phyloP scores from a whole-genome alignment of 1,140 invertebrate species.

The Zaprionus nigranus region DNA sequence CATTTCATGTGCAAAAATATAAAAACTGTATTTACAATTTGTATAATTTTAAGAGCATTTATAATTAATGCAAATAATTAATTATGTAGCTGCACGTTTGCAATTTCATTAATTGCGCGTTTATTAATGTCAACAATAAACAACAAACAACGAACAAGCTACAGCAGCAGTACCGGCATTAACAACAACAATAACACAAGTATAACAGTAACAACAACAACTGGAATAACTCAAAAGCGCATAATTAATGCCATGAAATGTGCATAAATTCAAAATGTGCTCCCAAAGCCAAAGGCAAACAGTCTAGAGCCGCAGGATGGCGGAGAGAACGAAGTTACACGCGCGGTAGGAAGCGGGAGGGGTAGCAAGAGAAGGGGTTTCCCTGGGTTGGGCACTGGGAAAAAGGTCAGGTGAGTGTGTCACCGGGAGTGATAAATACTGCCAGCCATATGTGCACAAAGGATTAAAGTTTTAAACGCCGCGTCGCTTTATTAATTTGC shows the following conservation, averaged over 20 bases:
- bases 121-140: conserved; percentile 76
- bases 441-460: conserved; percentile 50
- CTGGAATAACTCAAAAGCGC: conserved; percentile 47
- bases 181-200: conserved; percentile 20
- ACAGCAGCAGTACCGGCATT: conserved; percentile 20
- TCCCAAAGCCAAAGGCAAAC: conserved; percentile 47
- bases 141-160: conserved; percentile 30
- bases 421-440: conserved; percentile 65
- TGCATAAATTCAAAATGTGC: conserved; percentile 72
- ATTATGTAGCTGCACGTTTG: conserved; percentile 81
- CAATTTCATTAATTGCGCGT: conserved; percentile 81
- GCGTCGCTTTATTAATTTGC: conserved; percentile 75
- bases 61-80: conserved; percentile 81
- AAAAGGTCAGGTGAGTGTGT: conserved; percentile 64
- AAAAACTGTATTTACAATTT: conserved; percentile 42
- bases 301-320: conserved; percentile 16
- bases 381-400: conserved; percentile 1
- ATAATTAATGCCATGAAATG: conserved; percentile 81
- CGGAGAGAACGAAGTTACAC: not conserved
- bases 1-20: not conserved
- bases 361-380: too few species aligned
- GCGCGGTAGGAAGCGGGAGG: not conserved
- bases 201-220: conserved; percentile 36
- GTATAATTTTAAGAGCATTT: conserved; percentile 65
- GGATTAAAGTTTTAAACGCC: conserved; percentile 74